These are phyloP conservation scores for Sylvietta virens DNA, from an alignment of 2,113 vertebrate genomes.

Conservation along the genomic window DNA sequence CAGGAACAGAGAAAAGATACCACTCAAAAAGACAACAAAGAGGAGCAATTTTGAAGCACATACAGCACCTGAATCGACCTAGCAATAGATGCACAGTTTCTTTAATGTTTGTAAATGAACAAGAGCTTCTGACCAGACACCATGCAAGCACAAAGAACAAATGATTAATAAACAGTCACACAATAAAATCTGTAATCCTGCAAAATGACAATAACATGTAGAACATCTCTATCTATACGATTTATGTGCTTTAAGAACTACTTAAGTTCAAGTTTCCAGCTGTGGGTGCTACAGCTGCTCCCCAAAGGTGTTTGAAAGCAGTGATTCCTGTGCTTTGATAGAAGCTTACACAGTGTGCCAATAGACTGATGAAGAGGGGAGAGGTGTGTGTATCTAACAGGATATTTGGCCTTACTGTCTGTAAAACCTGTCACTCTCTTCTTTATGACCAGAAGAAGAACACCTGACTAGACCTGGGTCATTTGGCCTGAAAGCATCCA, in stretches of 20 bases:
- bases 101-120: background rate
- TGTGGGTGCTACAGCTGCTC: background rate
- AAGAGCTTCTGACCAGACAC: background rate
- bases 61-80: background rate
- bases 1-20: background rate
- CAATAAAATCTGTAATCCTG: background rate
- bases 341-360: background rate
- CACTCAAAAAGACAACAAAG: background rate
- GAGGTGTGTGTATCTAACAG: background rate
- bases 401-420: background rate
- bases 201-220: background rate
- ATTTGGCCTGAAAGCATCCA: background rate
- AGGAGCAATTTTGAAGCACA: background rate
- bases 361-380: background rate
- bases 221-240: background rate
- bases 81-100: background rate
- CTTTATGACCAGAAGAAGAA: background rate
- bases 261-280: background rate
- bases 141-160: background rate
- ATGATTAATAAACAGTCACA: background rate
- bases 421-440: background rate
- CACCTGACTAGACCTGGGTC: background rate
- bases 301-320: background rate
- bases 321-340: background rate
- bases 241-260: background rate